These are phyloP conservation scores for Rana temporaria DNA, from an alignment of 2,113 vertebrate genomes.

Conservation along the genomic window DNA sequence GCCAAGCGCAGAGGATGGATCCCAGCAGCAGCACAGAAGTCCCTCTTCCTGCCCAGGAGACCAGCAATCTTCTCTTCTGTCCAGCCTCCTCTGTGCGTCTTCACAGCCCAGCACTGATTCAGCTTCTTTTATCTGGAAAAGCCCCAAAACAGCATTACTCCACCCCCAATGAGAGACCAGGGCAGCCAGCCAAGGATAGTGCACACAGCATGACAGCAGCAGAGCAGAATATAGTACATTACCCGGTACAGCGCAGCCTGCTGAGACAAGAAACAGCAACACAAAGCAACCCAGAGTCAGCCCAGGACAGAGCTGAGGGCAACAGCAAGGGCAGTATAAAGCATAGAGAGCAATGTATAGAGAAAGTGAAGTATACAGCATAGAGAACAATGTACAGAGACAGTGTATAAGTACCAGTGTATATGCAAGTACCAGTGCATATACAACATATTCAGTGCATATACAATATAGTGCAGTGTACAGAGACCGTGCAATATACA, in stretches of 20 bases:
- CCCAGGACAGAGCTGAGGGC: neutral
- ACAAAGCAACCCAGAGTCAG: neutral
- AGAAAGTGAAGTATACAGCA: neutral
- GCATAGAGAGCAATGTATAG: neutral
- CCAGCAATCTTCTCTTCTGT: neutral
- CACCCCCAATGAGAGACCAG: constrained; percentile 20
- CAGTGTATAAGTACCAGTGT: neutral
- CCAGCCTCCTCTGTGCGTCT: constrained; percentile 5
- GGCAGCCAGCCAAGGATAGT: constrained; percentile 7
- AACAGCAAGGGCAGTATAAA: neutral
- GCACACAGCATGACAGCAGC: neutral
- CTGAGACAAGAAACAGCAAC: too few relatives aligned
- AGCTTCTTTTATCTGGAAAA: constrained; percentile 52
- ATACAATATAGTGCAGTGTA: neutral
- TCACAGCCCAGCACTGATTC: constrained; percentile 49
- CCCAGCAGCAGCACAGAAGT: neutral
- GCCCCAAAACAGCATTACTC: constrained; percentile 41
- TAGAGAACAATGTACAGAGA: neutral
- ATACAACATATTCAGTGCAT: neutral
- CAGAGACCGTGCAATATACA: neutral
- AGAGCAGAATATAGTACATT: neutral
- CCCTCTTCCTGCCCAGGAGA: neutral
- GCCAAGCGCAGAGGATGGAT: neutral
- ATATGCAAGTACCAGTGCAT: neutral
- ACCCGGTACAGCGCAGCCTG: neutral